Evolutionary conservation across 2,113 vertebrate genomes (phyloP).

Genomic region (Aepyceros melampus): DNA sequence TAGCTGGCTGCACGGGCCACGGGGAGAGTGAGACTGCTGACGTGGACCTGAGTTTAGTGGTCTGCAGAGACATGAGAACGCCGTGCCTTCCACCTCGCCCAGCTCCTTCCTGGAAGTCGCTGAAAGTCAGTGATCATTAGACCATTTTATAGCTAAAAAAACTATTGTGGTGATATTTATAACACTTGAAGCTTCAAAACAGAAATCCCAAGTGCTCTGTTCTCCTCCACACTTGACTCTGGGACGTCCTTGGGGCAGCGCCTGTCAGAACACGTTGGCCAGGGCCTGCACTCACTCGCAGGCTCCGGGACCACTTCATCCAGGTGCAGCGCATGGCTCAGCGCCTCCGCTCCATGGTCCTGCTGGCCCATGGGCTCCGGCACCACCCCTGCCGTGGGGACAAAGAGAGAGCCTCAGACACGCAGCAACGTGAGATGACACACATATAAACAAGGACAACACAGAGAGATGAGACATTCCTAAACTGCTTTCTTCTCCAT

Average conservation of each 20-base stretch:
- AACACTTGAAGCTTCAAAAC: slow-evolving; percentile 54
- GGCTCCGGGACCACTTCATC: slow-evolving; percentile 88
- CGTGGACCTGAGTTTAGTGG: slow-evolving; percentile 82
- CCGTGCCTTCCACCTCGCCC: slow-evolving; percentile 33
- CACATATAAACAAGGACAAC: background rate
- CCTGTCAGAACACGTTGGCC: slow-evolving; percentile 84
- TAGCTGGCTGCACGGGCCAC: slow-evolving; percentile 50
- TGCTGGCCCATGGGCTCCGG: slow-evolving; percentile 75
- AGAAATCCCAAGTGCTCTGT: slow-evolving; percentile 45
- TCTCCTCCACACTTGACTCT: background rate
- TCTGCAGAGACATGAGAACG: slow-evolving; percentile 64
- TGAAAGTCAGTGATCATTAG: slow-evolving; percentile 72
- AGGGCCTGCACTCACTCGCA: slow-evolving; percentile 86
- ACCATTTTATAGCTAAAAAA: slow-evolving; percentile 68
- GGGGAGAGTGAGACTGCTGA: slow-evolving; percentile 54
- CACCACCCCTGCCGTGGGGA: slow-evolving; percentile 70
- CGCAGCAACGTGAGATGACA: accelerated
- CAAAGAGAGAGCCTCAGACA: background rate
- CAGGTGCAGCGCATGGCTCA: slow-evolving; percentile 82
- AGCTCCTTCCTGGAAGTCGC: slow-evolving; percentile 57
- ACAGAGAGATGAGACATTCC: accelerated
- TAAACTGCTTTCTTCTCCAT: accelerated
- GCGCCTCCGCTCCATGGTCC: slow-evolving; percentile 81
- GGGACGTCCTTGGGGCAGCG: background rate
- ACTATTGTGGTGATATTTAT: slow-evolving; percentile 51